A percentile compares a stretch with the other conserved stretches of the same genome.
These are phyloP conservation scores for Chauna torquata DNA, from an alignment of 2,113 vertebrate species.

Conservation along the genomic window DNA sequence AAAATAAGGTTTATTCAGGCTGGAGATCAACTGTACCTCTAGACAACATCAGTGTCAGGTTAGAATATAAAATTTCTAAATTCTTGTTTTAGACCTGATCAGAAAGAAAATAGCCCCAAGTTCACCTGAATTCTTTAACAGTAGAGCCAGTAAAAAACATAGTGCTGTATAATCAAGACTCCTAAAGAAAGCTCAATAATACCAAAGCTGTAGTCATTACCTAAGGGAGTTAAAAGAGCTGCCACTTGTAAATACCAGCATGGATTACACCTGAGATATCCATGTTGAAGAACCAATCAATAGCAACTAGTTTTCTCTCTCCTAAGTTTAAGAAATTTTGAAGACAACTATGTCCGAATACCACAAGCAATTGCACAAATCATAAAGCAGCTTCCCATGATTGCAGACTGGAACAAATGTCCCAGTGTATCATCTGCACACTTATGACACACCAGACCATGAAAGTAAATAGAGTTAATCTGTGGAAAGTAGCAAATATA, in stretches of 20 bases:
- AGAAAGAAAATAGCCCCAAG: neutral
- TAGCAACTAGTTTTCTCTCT: constrained; percentile 65
- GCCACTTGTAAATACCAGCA: constrained; percentile 6
- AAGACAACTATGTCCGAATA: constrained; percentile 65
- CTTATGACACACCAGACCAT: constrained; percentile 28
- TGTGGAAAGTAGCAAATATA: constrained; percentile 54
- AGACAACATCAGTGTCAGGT: neutral
- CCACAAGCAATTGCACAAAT: constrained; percentile 68
- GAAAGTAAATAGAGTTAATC: constrained; percentile 44
- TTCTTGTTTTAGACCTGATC: neutral
- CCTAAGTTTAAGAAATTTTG: constrained; percentile 65
- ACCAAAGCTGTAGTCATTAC: constrained; percentile 38
- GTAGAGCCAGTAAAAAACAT: neutral
- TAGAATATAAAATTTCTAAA: neutral
- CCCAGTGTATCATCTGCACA: constrained; percentile 28
- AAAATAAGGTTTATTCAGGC: neutral
- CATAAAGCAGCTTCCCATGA: constrained; percentile 47
- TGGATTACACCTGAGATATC: constrained; percentile 48
- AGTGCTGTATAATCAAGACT: neutral
- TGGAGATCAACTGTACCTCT: neutral
- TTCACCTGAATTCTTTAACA: neutral
- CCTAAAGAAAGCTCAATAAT: neutral
- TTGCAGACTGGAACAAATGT: constrained; percentile 46
- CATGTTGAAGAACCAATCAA: constrained; percentile 53
- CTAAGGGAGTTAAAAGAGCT: constrained; percentile 27